Evolutionary conservation across 2,797 vertebrate genomes (phyloP).

Genomic region (Pristis pectinata): DNA sequence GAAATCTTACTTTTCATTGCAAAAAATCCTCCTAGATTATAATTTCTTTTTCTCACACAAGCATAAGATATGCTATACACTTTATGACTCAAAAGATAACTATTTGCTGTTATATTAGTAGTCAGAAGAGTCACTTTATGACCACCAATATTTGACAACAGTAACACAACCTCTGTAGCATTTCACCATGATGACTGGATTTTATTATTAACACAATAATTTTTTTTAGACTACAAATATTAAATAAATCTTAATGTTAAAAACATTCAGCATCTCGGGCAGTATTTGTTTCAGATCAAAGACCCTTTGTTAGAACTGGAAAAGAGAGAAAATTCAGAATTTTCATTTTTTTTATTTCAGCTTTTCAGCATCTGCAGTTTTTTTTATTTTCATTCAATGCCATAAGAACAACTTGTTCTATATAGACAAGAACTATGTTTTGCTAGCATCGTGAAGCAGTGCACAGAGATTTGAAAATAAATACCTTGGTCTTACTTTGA

Average conservation of each 20-base stretch:
- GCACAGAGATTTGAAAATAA: conserved; percentile 7
- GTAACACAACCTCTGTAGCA: not conserved
- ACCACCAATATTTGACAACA: not conserved
- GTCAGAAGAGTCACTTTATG: not conserved
- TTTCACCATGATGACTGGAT: not conserved
- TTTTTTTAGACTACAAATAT: not conserved
- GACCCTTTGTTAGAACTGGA: too few relatives aligned
- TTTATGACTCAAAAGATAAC: not conserved
- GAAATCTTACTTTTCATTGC: not conserved
- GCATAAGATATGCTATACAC: not conserved
- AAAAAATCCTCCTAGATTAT: not conserved
- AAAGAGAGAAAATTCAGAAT: too few relatives aligned
- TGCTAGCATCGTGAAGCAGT: not conserved
- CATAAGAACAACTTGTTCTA: not conserved
- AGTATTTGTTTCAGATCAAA: too few relatives aligned
- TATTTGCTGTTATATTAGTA: not conserved
- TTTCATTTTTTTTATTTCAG: too few relatives aligned
- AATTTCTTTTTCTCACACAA: not conserved
- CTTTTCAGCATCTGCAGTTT: too few relatives aligned
- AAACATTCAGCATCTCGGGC: too few relatives aligned
- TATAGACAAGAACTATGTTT: not conserved
- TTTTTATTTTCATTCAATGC: too few relatives aligned
- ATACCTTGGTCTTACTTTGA: not conserved
- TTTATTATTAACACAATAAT: not conserved
- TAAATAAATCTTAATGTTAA: not conserved